Evolutionary conservation across 2,888 invertebrate species (phyloP).

Genomic region (Platypus cylindrus): DNA sequence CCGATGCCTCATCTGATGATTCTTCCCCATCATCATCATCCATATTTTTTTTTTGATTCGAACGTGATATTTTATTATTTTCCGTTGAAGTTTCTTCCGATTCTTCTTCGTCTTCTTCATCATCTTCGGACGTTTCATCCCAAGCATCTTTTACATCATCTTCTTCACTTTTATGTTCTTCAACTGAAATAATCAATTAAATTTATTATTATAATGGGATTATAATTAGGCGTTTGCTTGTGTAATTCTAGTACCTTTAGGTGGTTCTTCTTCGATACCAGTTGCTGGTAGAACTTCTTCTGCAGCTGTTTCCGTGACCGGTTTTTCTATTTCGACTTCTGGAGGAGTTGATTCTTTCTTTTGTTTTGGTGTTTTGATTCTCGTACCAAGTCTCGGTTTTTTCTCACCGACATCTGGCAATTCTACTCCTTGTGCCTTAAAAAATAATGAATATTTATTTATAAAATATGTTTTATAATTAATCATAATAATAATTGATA

Average conservation of each 20-base stretch:
- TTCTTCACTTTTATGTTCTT: slow-evolving; percentile 23
- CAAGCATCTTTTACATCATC: slow-evolving; percentile 70
- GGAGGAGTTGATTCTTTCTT: slow-evolving; percentile 39
- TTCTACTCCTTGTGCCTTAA: slow-evolving; percentile 65
- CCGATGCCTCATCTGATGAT: slow-evolving; percentile 25
- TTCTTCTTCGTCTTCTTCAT: slow-evolving; percentile 25
- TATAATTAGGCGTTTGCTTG: background rate
- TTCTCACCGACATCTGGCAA: slow-evolving; percentile 59
- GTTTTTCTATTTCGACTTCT: slow-evolving; percentile 20
- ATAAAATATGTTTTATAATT: background rate
- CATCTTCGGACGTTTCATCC: slow-evolving; percentile 50
- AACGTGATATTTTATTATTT: background rate
- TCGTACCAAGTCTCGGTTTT: slow-evolving; percentile 53
- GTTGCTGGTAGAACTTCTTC: slow-evolving; percentile 17
- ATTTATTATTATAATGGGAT: background rate
- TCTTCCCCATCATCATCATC: slow-evolving; percentile 18
- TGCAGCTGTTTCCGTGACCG: slow-evolving; percentile 19
- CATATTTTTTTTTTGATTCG: background rate
- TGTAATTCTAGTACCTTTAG: slow-evolving; percentile 1
- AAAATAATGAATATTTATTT: slow-evolving; percentile 1
- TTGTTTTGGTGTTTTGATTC: slow-evolving; percentile 56
- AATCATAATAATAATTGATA: background rate
- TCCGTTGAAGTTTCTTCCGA: slow-evolving; percentile 36
- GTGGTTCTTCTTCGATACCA: slow-evolving; percentile 18
- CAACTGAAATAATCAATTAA: slow-evolving; percentile 3